Evolutionary conservation across 1,140 invertebrate species (phyloP), one percentile per base, ranked within the genome.

Genomic region (Lordiphosa mommai): DNA sequence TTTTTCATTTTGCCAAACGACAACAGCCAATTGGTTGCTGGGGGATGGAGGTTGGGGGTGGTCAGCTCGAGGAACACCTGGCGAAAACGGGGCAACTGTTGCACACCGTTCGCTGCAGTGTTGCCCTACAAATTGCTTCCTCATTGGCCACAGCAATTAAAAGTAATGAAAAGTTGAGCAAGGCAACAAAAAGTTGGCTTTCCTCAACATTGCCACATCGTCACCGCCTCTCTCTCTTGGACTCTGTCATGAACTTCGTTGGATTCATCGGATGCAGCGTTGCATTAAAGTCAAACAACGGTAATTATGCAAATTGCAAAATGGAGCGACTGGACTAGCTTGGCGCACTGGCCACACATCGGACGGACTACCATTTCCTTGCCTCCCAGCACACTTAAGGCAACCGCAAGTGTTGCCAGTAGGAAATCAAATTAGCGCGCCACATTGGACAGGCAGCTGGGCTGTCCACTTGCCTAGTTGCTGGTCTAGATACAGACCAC

Each of bases 241-340:
- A n/a, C n/a, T 7, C 32, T 36, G 9, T 32, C 6, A n/a, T 46
- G 30, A 30, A 33, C 7, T 16, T 52, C 49, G 72, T 65, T 61
- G 64, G 37, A 72, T 61, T 59, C 65, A 58, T 59, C 74, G 73
- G 73, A 80, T 73, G 74, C 59, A 64, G 70, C 32, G 33, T 61
- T 66, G 77, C 67, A 82, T 82, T 82, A 71, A 84, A 76, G 66
- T 82, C 72, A 66, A 80, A 82, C 77, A 82, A 82, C 77, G 77
- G 77, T 82, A 84, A 82, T 82, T 82, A 82, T 82, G 77, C 77
- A 82, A 82, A 82, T 82, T 82, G 77, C 77, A 82, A 84, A 67
- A 82, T 80, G 71, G 71, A 76, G 76, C 73, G 51, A 61, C 37
- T 34, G 49, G 46, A 56, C 33, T 32, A 36, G 59, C 23, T 43